phyloP scores from a whole-genome alignment of 2,113 vertebrate genomes.

The Tapirus terrestris region DNA sequence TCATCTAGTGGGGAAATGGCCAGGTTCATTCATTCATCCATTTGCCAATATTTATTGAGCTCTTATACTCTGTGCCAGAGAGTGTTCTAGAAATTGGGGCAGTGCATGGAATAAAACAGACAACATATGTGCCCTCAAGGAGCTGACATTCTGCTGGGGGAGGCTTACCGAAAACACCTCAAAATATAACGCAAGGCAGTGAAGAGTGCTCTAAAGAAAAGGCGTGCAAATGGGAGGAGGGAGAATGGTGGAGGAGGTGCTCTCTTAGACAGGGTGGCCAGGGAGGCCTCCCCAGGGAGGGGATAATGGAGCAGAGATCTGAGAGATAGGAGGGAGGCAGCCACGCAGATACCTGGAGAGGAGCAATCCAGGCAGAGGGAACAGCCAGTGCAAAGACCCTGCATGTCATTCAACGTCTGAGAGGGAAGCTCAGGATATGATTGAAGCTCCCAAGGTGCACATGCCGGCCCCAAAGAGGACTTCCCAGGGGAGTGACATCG shows the following conservation, averaged over 20 bases:
- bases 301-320: background rate
- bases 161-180: background rate
- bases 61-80: background rate
- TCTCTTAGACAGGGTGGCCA: background rate
- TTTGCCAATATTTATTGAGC: background rate
- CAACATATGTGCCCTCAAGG: background rate
- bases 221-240: background rate
- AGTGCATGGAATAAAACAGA: background rate
- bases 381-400: background rate
- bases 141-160: background rate
- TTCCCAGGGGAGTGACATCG: accelerated
- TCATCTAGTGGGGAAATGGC: background rate
- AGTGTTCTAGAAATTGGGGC: background rate
- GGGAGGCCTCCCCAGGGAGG: background rate
- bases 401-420: accelerated
- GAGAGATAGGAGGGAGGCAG: background rate
- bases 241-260: background rate
- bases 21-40: background rate
- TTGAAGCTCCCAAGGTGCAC: background rate
- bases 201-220: background rate
- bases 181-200: background rate
- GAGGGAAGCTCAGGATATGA: background rate
- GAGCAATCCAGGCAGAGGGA: background rate
- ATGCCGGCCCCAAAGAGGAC: background rate
- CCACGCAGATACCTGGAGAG: background rate